These are phyloP conservation scores for Ramazzottius varieornatus DNA, from an alignment of 2,888 invertebrate species.

Conservation along the genomic window DNA sequence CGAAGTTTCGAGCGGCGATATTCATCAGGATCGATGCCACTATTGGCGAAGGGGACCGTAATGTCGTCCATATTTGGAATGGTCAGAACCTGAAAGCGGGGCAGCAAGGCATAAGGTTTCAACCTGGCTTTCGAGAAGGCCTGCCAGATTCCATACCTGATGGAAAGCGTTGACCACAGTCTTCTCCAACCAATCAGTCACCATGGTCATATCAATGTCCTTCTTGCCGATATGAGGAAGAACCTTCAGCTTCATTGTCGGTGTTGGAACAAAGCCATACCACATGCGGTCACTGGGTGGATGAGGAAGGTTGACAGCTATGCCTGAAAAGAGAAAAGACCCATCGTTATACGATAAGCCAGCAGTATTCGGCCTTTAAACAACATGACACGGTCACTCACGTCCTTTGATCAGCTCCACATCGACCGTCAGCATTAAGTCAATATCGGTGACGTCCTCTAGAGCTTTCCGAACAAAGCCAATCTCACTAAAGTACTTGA, in stretches of 20 bases:
- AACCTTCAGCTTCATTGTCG: background rate
- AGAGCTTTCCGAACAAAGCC: background rate
- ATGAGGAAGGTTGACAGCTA: background rate
- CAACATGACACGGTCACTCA: too few species aligned
- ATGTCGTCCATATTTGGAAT: conserved; percentile 2
- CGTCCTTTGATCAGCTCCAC: conserved; percentile 2
- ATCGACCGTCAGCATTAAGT: background rate
- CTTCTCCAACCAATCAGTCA: conserved; percentile 1
- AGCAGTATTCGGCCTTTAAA: too few species aligned
- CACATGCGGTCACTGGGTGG: background rate
- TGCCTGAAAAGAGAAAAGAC: too few species aligned
- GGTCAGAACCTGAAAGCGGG: background rate
- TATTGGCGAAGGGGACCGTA: background rate
- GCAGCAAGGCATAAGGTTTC: too few species aligned
- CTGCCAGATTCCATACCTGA: too few species aligned
- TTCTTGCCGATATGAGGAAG: background rate
- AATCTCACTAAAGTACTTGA: background rate
- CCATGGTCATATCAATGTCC: background rate
- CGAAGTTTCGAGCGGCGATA: background rate
- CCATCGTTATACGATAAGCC: too few species aligned
- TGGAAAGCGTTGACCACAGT: background rate
- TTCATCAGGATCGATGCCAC: background rate
- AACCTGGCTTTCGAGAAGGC: too few species aligned
- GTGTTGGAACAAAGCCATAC: background rate
- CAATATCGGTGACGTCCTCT: background rate